Conservation (phyloP, 2,113 vertebrate species). For the Aptenodytes patagonicus region DNA sequence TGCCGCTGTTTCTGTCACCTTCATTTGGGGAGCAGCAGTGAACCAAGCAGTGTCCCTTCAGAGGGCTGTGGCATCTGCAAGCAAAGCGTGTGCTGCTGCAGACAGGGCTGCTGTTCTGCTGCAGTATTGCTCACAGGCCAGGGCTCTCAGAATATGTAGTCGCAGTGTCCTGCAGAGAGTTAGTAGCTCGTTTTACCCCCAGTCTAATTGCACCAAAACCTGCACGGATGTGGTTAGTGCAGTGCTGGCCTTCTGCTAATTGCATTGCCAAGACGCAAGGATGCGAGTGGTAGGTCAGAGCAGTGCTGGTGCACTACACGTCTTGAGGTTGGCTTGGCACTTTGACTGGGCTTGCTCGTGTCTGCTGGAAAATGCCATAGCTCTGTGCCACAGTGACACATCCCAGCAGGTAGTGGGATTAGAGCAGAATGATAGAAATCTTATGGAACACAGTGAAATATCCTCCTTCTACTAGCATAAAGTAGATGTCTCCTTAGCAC, state of each 20-base stretch:
- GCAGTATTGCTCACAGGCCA: not conserved
- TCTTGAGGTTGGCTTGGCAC: not conserved
- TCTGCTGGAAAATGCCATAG: not conserved
- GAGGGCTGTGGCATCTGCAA: not conserved
- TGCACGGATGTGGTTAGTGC: not conserved
- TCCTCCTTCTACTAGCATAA: not conserved
- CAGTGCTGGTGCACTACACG: fast-evolving
- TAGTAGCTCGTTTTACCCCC: not conserved
- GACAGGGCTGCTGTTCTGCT: not conserved
- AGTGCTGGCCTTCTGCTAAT: not conserved
- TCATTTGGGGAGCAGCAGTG: not conserved
- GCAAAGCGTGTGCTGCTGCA: not conserved
- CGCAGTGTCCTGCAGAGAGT: not conserved
- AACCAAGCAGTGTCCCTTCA: not conserved
- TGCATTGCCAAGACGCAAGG: fast-evolving
- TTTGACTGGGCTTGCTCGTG: not conserved
- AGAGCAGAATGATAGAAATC: not conserved
- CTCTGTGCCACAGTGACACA: not conserved
- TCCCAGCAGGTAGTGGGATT: not conserved
- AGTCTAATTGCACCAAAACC: not conserved
- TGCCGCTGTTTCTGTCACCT: not conserved
- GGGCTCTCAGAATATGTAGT: not conserved
- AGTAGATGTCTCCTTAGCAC: not conserved
- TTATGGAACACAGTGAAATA: not conserved
- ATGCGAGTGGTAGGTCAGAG: not conserved